Evolutionary conservation across 2,113 vertebrate genomes (phyloP).

Genomic region (Scortum barcoo): DNA sequence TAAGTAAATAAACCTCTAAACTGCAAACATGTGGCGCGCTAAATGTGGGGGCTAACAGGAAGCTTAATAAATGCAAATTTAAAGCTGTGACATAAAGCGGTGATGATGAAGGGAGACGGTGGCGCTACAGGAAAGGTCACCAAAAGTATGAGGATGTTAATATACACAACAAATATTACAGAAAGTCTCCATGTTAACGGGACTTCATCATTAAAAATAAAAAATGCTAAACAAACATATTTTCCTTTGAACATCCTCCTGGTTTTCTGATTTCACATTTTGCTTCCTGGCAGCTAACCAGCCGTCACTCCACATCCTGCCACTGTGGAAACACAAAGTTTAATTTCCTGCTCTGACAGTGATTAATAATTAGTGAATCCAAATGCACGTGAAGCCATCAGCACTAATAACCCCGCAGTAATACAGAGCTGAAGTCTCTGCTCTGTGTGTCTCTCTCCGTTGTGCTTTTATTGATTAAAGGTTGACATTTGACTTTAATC

Average conservation of each 20-base stretch:
- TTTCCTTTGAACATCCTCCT: background rate
- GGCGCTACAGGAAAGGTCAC: too few relatives aligned
- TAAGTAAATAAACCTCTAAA: background rate
- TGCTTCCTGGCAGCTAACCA: background rate
- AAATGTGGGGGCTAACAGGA: background rate
- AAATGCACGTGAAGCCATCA: background rate
- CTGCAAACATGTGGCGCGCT: background rate
- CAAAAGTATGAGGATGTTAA: too few relatives aligned
- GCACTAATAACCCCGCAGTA: background rate
- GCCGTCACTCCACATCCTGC: background rate
- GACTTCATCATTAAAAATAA: too few relatives aligned
- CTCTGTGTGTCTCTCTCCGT: background rate
- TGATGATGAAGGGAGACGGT: too few relatives aligned
- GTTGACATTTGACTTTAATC: slow-evolving; percentile 23
- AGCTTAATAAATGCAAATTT: background rate
- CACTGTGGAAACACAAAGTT: slow-evolving; percentile 5
- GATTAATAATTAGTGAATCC: background rate
- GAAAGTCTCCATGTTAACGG: too few relatives aligned
- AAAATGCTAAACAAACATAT: too few relatives aligned
- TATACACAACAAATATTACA: too few relatives aligned
- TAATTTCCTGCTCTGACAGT: slow-evolving; percentile 30
- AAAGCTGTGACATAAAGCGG: background rate
- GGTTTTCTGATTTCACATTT: too few relatives aligned
- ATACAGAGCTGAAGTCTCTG: background rate
- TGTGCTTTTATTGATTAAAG: slow-evolving; percentile 4